Conservation (phyloP, 1,140 invertebrate species). For the Macrobrachium rosenbergii region DNA sequence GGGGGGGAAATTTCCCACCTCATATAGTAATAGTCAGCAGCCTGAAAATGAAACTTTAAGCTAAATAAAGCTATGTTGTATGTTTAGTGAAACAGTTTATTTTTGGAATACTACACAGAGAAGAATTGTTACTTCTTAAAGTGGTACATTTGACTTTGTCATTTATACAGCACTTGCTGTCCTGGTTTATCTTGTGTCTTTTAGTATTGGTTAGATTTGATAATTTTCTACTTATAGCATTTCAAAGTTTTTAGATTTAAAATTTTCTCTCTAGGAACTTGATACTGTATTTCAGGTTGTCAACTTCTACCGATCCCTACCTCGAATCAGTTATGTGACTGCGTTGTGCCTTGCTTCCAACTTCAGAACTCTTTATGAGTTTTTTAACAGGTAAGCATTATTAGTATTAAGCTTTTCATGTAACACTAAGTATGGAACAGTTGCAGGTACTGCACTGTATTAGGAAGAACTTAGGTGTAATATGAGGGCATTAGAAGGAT, state of each 20-base stretch:
- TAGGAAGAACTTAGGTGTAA: neutral
- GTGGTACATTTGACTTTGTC: too few species aligned
- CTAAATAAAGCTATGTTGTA: too few species aligned
- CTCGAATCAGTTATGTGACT: constrained; percentile 26
- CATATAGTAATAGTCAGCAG: too few species aligned
- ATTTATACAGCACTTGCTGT: too few species aligned
- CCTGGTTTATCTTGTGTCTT: too few species aligned
- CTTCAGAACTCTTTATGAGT: constrained; percentile 27
- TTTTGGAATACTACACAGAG: too few species aligned
- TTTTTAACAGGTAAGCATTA: constrained; percentile 29
- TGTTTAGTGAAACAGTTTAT: too few species aligned
- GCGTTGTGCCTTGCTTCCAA: constrained; percentile 25
- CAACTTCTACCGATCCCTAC: constrained; percentile 38
- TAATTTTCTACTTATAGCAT: neutral
- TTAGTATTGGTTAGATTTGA: too few species aligned
- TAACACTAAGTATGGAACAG: neutral
- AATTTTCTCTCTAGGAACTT: neutral
- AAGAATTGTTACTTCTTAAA: too few species aligned
- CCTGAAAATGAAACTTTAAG: too few species aligned
- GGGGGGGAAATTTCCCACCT: too few species aligned
- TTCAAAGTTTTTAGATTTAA: neutral
- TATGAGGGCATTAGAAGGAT: too few species aligned
- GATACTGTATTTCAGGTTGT: constrained; percentile 23
- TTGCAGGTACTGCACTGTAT: neutral
- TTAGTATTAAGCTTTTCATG: neutral